phyloP scores from a whole-genome alignment of 23 tunicate genomes.

The Ascidia mentula region DNA sequence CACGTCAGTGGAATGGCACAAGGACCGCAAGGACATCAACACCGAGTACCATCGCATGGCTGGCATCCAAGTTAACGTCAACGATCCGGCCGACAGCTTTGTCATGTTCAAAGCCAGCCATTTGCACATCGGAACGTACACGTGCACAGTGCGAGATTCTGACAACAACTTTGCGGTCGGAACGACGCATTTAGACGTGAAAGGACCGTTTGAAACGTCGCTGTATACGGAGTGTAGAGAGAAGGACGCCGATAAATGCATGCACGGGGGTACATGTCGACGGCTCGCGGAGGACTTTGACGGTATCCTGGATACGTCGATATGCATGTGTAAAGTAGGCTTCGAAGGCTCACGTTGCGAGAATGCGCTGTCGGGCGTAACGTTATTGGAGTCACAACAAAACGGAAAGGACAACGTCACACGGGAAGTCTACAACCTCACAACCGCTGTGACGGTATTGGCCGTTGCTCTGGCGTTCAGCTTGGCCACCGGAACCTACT shows the following conservation, averaged over 20 bases:
- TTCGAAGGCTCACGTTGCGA: constrained; percentile 47
- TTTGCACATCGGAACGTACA: constrained; percentile 46
- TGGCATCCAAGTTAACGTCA: constrained; percentile 13
- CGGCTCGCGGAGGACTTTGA: not conserved
- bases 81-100: not conserved
- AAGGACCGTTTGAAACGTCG: constrained; percentile 25
- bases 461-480: constrained; percentile 21
- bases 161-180: constrained; percentile 30
- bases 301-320: not conserved
- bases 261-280: constrained; percentile 50
- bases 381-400: not conserved
- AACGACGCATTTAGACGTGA: constrained; percentile 21
- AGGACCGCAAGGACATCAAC: constrained; percentile 27
- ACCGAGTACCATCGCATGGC: not conserved
- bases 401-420: not conserved
- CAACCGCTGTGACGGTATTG: constrained; percentile 21
- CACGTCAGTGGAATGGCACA: constrained; percentile 24
- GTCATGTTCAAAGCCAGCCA: constrained; percentile 32
- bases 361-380: constrained; percentile 1
- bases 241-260: constrained; percentile 31
- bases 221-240: constrained; percentile 9
- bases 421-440: not conserved
- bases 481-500: not conserved
- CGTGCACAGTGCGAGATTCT: constrained; percentile 30
- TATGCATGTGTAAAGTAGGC: constrained; percentile 30